phyloP scores from a whole-genome alignment of 1,140 invertebrate species.

The Drosophila kanapiae region DNA sequence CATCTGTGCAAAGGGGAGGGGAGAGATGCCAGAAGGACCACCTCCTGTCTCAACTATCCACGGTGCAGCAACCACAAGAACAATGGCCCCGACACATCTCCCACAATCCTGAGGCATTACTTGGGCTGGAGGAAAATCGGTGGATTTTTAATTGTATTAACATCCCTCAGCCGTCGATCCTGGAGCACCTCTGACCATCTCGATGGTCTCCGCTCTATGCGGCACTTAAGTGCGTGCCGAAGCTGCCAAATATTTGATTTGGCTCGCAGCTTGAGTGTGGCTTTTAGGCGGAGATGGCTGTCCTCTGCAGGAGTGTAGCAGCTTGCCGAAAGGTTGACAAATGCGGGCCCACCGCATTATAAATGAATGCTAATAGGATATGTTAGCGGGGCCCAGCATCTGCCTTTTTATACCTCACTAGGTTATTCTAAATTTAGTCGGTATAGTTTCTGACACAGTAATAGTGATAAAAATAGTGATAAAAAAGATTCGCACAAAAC shows the following conservation, averaged over 20 bases:
- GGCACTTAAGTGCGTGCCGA: slow-evolving; percentile 71
- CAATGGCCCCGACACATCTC: slow-evolving; percentile 32
- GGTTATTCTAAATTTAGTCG: too few species aligned
- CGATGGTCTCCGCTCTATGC: slow-evolving; percentile 8
- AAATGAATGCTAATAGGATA: not conserved
- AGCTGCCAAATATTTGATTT: slow-evolving; percentile 66
- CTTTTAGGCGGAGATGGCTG: slow-evolving; percentile 18
- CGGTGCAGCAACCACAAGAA: slow-evolving; percentile 21
- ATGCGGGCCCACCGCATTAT: slow-evolving; percentile 6
- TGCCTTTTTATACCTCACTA: not conserved
- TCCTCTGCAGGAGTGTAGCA: slow-evolving; percentile 1
- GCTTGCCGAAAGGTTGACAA: slow-evolving; percentile 1
- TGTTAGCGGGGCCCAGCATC: not conserved
- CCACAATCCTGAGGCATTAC: slow-evolving; percentile 1
- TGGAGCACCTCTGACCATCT: slow-evolving; percentile 3
- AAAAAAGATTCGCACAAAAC: too few species aligned
- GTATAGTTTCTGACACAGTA: too few species aligned
- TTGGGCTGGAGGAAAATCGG: slow-evolving; percentile 42
- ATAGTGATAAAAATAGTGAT: too few species aligned
- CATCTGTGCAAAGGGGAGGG: slow-evolving; percentile 6
- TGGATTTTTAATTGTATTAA: slow-evolving; percentile 80
- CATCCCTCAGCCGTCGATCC: slow-evolving; percentile 34
- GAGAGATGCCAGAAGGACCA: slow-evolving; percentile 28
- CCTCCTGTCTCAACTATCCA: slow-evolving; percentile 23
- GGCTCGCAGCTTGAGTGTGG: slow-evolving; percentile 32